Evolutionary conservation across 2,113 vertebrate species (phyloP).

Genomic region (Zosterops hypoxanthus): DNA sequence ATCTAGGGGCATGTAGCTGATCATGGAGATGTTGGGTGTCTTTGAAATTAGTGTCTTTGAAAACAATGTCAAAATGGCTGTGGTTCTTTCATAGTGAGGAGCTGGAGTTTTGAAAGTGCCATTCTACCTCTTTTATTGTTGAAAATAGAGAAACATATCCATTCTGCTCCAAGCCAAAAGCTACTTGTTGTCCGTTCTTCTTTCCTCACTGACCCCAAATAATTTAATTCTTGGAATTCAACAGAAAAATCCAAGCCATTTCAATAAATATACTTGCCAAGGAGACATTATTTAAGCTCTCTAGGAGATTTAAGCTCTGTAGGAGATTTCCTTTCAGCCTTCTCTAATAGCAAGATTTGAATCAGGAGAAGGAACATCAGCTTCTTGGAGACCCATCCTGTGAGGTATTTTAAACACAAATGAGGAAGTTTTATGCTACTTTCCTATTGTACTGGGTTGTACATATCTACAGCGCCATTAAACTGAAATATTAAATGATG

Average conservation of each 20-base stretch:
- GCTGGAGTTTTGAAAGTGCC: background rate
- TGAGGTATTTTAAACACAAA: background rate
- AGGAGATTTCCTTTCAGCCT: background rate
- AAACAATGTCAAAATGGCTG: background rate
- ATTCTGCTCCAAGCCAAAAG: background rate
- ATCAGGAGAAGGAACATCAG: background rate
- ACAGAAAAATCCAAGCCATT: background rate
- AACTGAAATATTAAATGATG: background rate
- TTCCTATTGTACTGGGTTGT: background rate
- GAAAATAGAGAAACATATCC: background rate
- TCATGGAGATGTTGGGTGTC: fast-evolving
- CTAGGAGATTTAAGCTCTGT: background rate
- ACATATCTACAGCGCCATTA: background rate
- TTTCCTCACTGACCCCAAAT: background rate
- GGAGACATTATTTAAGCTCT: background rate
- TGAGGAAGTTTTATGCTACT: background rate
- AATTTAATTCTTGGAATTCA: background rate
- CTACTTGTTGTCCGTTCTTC: background rate
- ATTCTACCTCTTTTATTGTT: background rate
- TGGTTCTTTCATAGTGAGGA: background rate
- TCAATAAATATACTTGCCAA: background rate
- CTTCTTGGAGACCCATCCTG: background rate
- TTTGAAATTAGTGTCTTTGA: background rate
- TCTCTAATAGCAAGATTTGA: background rate
- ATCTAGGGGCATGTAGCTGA: background rate